Conservation (phyloP, 2,797 vertebrate genomes). For the Cuculus canorus region DNA sequence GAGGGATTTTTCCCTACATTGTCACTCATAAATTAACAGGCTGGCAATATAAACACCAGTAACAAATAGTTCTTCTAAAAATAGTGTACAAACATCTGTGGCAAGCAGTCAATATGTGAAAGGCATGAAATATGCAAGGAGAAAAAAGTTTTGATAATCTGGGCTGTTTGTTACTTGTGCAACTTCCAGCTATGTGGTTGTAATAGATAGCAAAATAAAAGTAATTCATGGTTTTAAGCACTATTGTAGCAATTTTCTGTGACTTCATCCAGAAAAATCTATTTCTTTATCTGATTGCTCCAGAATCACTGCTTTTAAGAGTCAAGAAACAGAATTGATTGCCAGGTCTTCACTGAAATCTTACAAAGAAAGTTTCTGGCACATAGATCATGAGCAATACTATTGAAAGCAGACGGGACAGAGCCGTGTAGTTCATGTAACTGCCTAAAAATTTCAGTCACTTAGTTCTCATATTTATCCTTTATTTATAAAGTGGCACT, state of each 20-base stretch:
- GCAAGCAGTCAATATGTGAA: not conserved
- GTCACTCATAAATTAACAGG: not conserved
- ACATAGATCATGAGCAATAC: not conserved
- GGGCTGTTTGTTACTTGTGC: not conserved
- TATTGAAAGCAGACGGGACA: not conserved
- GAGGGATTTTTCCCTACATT: not conserved
- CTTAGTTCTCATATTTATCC: not conserved
- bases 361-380: not conserved
- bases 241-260: not conserved
- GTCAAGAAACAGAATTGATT: not conserved
- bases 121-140: not conserved
- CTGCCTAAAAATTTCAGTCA: not conserved
- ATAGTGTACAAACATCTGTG: not conserved
- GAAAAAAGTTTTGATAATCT: not conserved
- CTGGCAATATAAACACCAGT: not conserved
- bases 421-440: not conserved
- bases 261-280: not conserved
- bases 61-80: not conserved
- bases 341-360: constrained; percentile 17
- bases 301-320: constrained; percentile 5
- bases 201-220: not conserved
- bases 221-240: not conserved
- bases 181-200: not conserved
- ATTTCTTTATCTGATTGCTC: constrained; percentile 3
- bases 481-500: not conserved